Base-by-base conservation (phyloP, 2,797 vertebrate genomes). In the Phoebastria nigripes region DNA sequence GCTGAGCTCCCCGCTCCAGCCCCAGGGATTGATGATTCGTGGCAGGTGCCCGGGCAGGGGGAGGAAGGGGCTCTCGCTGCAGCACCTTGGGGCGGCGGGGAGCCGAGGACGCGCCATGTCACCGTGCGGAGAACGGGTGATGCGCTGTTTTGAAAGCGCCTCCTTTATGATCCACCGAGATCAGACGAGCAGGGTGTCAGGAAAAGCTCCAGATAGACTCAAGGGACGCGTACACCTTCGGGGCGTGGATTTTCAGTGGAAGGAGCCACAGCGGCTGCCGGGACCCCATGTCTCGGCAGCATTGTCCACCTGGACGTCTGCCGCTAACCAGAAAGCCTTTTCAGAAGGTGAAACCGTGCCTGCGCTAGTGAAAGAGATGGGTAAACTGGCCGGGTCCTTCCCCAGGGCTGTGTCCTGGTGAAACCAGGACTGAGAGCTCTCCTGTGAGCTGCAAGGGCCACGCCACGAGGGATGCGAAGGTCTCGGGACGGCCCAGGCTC, bases 231-330 rank as follows among this genome's bases (percentile, higher is more conserved):
- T 17, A n/a, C 20, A 19, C 46, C 44, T 77, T 11, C 0, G 3
- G 17, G 49, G n/a, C 0, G 4, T 6, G 17, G 87, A 19, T 67
- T 73, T 82, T 8, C 76, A 18, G 20, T 13, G 29, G 51, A 65
- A 88, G 82, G 70, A 87, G 70, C 54, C 7, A 22, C 69, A 18
- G 59, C 5, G 4, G 52, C 31, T 4, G 0, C 55, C 0, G 4
- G 41, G 51, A 14, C 26, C 35, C 18, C 5, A 15, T 22, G 37
- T 35, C 35, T 56, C 3, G 0, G 69, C 55, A 37, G 63, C 55
- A 55, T 33, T 6, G 1, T 6, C 58, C n/a, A 0, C 11, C 5
- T 3, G 3, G 37, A 0, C 0, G 1, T 8, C 47, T 39, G 67
- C 66, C 58, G 86, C 62, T 78, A 5, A 31, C 66, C 16, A 39